Conservation (phyloP, 2,113 vertebrate species). For the Elephantulus edwardii region DNA sequence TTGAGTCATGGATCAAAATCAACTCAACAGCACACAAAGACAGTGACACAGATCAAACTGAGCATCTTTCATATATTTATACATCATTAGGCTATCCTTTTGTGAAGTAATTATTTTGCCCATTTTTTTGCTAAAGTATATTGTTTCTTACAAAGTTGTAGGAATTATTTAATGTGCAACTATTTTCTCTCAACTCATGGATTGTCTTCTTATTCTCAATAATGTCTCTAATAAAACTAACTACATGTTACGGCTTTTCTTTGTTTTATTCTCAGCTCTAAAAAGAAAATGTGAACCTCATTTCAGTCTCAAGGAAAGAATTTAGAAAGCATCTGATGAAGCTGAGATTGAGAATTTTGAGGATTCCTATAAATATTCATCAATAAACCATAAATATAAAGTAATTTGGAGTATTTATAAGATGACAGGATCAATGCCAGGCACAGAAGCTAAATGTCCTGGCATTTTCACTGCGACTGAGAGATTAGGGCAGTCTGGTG, state of each 20-base stretch:
- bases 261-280: slow-evolving; percentile 57
- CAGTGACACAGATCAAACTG: background rate
- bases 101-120: background rate
- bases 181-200: slow-evolving; percentile 14
- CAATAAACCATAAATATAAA: background rate
- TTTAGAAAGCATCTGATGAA: slow-evolving; percentile 64
- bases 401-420: background rate
- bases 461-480: background rate
- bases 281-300: background rate
- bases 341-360: slow-evolving; percentile 21
- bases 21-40: background rate
- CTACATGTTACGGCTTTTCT: background rate
- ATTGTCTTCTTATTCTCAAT: background rate
- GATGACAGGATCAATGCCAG: background rate
- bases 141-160: slow-evolving; percentile 33
- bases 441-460: background rate
- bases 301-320: slow-evolving; percentile 30
- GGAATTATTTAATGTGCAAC: slow-evolving; percentile 44
- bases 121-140: background rate
- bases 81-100: background rate
- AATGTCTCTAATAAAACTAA: slow-evolving; percentile 8
- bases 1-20: background rate
- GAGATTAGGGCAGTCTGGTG: too few species aligned
- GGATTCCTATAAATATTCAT: background rate
- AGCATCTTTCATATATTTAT: background rate